Evolutionary conservation across 2,113 vertebrate species (phyloP).

Genomic region (Paraplagusia blochii): DNA sequence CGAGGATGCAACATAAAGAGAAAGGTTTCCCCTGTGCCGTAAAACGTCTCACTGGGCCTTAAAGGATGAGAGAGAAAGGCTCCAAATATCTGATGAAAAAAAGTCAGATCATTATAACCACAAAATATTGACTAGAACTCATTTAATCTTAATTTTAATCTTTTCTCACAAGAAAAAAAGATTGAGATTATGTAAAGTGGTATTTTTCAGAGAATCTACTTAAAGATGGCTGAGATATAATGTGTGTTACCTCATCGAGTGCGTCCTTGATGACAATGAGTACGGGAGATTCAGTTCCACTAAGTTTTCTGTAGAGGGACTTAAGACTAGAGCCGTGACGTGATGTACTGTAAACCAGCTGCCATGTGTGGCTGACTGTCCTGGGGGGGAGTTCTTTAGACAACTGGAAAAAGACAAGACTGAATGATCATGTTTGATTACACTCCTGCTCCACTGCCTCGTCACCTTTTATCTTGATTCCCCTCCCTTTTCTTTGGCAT

Average conservation of each 20-base stretch:
- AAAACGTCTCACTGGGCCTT: slow-evolving; percentile 74
- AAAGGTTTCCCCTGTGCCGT: slow-evolving; percentile 80
- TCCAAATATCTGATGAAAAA: slow-evolving; percentile 70
- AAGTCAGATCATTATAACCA: not conserved
- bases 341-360: slow-evolving; percentile 73
- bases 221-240: not conserved
- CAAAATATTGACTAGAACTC: too few relatives aligned
- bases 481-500: too few relatives aligned
- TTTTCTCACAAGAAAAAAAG: not conserved
- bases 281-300: slow-evolving; percentile 67
- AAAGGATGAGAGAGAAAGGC: slow-evolving; percentile 78
- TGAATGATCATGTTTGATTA: not conserved
- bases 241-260: slow-evolving; percentile 67
- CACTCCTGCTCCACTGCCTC: too few relatives aligned
- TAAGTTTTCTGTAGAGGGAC: slow-evolving; percentile 77
- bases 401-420: slow-evolving; percentile 57
- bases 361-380: slow-evolving; percentile 73
- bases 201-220: not conserved
- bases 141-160: too few relatives aligned
- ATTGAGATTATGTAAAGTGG: not conserved
- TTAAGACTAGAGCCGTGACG: slow-evolving; percentile 78
- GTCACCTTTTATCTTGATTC: too few relatives aligned
- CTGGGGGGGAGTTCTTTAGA: slow-evolving; percentile 74
- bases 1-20: slow-evolving; percentile 78
- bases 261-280: slow-evolving; percentile 77